phyloP scores from a whole-genome alignment of 1,140 invertebrate genomes.

The Apis florea region DNA sequence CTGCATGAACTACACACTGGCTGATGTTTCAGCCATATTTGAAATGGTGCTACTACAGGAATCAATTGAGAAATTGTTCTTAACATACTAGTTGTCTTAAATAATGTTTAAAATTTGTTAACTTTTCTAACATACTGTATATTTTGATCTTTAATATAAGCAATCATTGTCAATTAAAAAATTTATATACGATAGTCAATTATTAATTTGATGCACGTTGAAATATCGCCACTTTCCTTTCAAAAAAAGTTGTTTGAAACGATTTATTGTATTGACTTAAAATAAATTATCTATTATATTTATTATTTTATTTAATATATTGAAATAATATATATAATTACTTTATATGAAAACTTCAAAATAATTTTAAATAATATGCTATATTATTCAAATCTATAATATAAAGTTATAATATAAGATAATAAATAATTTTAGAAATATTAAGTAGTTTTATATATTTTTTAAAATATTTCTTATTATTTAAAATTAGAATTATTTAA shows the following conservation, averaged over 20 bases:
- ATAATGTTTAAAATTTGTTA: not conserved
- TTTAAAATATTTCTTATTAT: no score
- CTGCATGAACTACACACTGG: constrained; percentile 31
- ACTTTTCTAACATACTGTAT: not conserved
- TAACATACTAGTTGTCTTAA: not conserved
- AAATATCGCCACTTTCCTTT: not conserved
- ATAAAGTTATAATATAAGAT: not conserved
- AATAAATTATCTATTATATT: not conserved
- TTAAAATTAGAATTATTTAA: no score
- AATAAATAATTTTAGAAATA: not conserved
- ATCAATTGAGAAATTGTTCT: constrained; percentile 40
- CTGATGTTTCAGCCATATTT: constrained; percentile 63
- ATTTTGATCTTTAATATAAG: not conserved
- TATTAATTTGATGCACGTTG: constrained; percentile 22
- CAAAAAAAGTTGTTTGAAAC: not conserved
- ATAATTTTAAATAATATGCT: no score
- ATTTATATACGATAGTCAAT: constrained; percentile 1
- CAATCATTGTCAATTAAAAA: not conserved
- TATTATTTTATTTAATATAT: not conserved
- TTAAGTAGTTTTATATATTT: not conserved
- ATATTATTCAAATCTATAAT: not conserved
- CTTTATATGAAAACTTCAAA: not conserved
- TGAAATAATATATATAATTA: not conserved
- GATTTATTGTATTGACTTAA: not conserved
- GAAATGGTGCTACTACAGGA: constrained; percentile 27